Evolutionary conservation across 2,113 vertebrate species (phyloP), one percentile per base, ranked within the genome.

Genomic region (Suncus etruscus): DNA sequence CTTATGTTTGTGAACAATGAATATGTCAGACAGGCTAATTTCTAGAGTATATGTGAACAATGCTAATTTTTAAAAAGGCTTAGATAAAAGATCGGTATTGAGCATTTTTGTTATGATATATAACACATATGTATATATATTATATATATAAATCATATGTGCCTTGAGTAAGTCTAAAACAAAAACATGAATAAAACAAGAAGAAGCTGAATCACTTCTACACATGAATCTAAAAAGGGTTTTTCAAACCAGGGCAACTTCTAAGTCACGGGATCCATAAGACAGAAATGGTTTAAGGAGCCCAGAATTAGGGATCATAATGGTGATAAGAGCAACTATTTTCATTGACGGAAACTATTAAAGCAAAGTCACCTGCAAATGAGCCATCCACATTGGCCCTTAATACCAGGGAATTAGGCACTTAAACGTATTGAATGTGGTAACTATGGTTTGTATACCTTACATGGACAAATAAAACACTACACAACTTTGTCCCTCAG

Each of bases 351-450:
- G 65, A 5, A 61, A 86, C 61, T 18, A 77, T 63, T 54, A 92
- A 91, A 85, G 10, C 48, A 86, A 90, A 89, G 58, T 70, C 75
- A 84, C 68, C 63, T 72, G 65, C 61, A 70, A 70, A 25, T 90
- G 25, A 86, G 48, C 58, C 68, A 86, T 76, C 76, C 85, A 91
- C 70, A n/a, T 45, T 78, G 77, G 50, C 25, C 63, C 73, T 31
- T 75, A 75, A 75, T 61, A 14, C 63, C 29, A 72, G 12, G 50
- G 69, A 79, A 50, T 39, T 73, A 3, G 81, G 92, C 18, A 81
- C 31, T 87, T 91, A 50, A 58, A 61, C 58, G 50, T 45, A 50
- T 48, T 32, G 27, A 90, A 85, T 51, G 80, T 72, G 58, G 10
- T 61, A 5, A 54, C 75, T 48, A 31, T 15, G 27, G 84, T 1